Evolutionary conservation across 2,797 vertebrate genomes (phyloP), one percentile per base, ranked within the genome.

Genomic region (Oryzias sinensis): DNA sequence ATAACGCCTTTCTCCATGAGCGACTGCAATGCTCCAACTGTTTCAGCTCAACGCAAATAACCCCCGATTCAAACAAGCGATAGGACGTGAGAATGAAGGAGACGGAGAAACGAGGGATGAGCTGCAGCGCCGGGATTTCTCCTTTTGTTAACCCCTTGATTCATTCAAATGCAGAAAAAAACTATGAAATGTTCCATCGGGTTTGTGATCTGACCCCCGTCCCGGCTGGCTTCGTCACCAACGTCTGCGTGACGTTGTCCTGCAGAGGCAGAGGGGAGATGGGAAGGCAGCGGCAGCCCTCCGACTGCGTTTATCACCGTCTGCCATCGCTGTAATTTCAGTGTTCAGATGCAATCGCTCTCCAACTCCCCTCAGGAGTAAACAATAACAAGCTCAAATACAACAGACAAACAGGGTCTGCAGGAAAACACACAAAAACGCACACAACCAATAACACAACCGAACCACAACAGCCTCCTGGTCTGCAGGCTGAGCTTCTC

Each of bases 251-350:
- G 58, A 67, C 47, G 74, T 45, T 49, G 59, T 33, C 18, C 51
- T 6, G 48, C 56, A 3, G 55, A 70, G 66, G 59, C 47, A 56
- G 13, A 44, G 29, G 14, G 55, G 65, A 55, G 69, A 70, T 66
- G 77, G 71, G 76, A 65, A 58, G 67, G 59, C 75, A 76, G 65
- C 73, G 72, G 65, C 82, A 68, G 73, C 73, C 77, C 77, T 80
- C 71, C 65, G 82, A 60, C 77, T 70, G 72, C 2, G 61, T 82
- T 90, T 92, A 93, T 92, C 91, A 57, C 56, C 53, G 81, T 72
- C 85, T 85, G 81, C 76, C 77, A 93, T 93, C 91, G 65, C 88
- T 91, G 91, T 92, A 91, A 92, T 92, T 92, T 92, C 90, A 88
- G 89, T 91, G 88, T 91, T 91, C 89, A 92, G 90, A 93, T 93